Conservation (phyloP, 2,113 vertebrate genomes). For the Globicephala melas region DNA sequence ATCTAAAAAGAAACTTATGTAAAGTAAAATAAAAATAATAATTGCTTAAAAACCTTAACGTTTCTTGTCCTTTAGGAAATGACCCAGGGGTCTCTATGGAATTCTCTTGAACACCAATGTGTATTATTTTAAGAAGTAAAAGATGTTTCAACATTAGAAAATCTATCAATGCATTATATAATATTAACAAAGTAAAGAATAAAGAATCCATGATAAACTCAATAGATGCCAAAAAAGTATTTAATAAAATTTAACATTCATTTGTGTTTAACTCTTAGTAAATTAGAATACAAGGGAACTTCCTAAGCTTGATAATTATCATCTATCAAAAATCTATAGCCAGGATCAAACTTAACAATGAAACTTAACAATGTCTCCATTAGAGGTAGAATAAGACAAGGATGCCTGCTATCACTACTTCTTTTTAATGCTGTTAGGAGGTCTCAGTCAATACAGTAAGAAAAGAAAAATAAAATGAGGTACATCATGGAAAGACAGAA, state of each 20-base stretch:
- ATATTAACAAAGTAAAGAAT: constrained; percentile 5
- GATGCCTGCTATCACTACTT: not conserved
- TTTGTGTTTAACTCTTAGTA: not conserved
- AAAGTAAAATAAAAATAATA: not conserved
- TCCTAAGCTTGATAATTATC: not conserved
- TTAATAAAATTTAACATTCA: not conserved
- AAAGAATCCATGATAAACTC: not conserved
- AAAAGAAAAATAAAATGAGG: not conserved
- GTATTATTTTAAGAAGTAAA: not conserved
- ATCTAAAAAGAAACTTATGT: not conserved
- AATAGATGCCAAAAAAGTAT: not conserved
- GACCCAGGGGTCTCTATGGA: not conserved
- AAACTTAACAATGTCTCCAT: not conserved
- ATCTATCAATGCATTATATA: not conserved
- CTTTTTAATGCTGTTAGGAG: not conserved
- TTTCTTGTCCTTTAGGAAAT: not conserved
- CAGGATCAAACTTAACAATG: not conserved
- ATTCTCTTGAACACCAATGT: not conserved
- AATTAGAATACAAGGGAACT: not conserved
- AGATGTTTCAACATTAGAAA: not conserved
- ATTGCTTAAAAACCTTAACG: not conserved
- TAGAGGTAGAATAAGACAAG: not conserved
- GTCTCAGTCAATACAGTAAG: not conserved
- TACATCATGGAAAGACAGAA: not conserved
- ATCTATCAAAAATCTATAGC: not conserved